Evolutionary conservation across 1,140 invertebrate genomes (phyloP), one percentile per base, ranked within the genome.

Genomic region (Drosophila kurseongensis): DNA sequence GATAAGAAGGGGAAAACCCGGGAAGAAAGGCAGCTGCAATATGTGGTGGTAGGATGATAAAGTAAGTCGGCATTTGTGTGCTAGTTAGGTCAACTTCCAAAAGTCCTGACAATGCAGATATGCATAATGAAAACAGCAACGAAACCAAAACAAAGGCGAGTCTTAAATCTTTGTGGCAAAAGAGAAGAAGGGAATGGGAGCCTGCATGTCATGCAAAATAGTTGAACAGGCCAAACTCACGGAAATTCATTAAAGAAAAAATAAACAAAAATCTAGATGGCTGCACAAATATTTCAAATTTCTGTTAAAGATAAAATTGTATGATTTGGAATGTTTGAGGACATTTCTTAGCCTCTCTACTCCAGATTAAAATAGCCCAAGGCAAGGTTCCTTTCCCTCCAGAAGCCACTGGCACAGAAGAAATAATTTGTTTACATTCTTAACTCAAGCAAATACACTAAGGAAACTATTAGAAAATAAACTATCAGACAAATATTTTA

Each of bases 31-130:
- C 57, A 60, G 42, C 7, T 38, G 61, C 60, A 47, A 35, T n/a
- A 52, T 68, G 67, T 69, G 23, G n/a, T n/a, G 4, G 27, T n/a
- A 12, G 6, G 14, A 41, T 65, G 63, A 69, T 68, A 36, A 40
- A 66, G 63, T 13, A 66, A 66, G 35, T 50, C 62, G 44, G 35
- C 63, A 14, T 47, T 62, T 38, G 58, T 45, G 61, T 18, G 14
- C 47, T 40, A 8, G 66, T 68, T 68, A 29, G 65, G 63, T 35
- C 65, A 57, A 71, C 65, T 50, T 69, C 14, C 65, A 27, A 71
- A 71, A 58, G 65, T 38, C 68, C 68, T 58, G 68, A 72, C 68
- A 42, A 29, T 50, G 68, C 68, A 72, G 65, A 58, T 57, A 57
- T 57, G 63, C 68, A 72, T 71, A 71, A 71, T 69, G 36, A 48